phyloP scores from a whole-genome alignment of 1,140 invertebrate species.

The Geopemphigus sp. region DNA sequence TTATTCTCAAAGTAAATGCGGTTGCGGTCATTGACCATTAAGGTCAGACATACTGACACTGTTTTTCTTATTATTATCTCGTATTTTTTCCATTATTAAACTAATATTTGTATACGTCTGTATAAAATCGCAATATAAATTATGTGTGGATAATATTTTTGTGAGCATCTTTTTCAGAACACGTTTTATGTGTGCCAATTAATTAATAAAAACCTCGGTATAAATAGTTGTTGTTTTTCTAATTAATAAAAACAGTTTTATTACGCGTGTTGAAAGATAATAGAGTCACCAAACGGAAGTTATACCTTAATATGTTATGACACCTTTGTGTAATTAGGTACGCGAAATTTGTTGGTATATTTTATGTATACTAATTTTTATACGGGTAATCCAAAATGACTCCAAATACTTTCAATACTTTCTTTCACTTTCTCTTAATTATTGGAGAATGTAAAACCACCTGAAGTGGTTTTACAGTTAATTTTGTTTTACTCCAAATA shows the following conservation, averaged over 20 bases:
- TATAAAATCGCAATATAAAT: not conserved
- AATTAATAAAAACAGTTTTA: not conserved
- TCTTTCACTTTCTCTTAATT: constrained; percentile 48
- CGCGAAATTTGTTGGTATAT: not conserved
- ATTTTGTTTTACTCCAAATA: constrained; percentile 26
- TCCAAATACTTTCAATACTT: constrained; percentile 48
- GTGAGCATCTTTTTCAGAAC: too few species aligned
- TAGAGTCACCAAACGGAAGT: too few species aligned
- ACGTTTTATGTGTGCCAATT: too few species aligned
- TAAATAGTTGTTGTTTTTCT: not conserved
- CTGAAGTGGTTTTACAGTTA: not conserved
- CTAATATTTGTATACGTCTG: not conserved
- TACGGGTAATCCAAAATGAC: not conserved
- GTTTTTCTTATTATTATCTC: constrained; percentile 35
- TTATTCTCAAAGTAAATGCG: not conserved
- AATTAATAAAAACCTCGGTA: not conserved
- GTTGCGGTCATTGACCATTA: constrained; percentile 45
- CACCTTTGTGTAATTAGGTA: not conserved
- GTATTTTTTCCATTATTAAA: constrained; percentile 7
- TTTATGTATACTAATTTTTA: too few species aligned
- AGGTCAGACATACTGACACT: constrained; percentile 45
- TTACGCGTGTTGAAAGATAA: too few species aligned
- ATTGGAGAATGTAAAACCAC: constrained; percentile 22
- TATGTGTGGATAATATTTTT: too few species aligned
- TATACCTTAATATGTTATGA: not conserved